These are phyloP conservation scores for Dendrocopos noguchii DNA, from an alignment of 2,113 vertebrate species.

Conservation along the genomic window DNA sequence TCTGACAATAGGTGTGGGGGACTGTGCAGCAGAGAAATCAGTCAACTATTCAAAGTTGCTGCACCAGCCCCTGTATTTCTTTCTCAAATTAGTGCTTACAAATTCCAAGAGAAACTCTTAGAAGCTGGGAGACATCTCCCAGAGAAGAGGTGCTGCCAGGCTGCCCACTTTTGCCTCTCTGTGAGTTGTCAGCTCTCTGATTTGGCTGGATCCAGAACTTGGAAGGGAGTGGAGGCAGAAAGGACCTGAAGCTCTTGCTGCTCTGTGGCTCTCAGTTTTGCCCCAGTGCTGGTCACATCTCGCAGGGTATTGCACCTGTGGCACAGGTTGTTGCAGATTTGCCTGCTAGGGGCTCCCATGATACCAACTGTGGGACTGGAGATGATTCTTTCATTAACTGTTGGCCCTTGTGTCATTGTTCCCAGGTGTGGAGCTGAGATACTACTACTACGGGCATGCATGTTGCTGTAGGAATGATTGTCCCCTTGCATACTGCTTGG, in stretches of 20 bases:
- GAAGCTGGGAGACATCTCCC: not conserved
- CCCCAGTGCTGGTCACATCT: fast-evolving
- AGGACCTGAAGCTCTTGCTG: not conserved
- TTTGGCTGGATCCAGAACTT: fast-evolving
- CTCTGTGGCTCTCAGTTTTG: not conserved
- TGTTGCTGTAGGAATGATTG: not conserved
- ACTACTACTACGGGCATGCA: not conserved
- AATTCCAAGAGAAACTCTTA: not conserved
- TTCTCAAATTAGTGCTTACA: not conserved
- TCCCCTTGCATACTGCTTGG: not conserved
- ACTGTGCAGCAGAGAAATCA: not conserved
- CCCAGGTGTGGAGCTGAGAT: not conserved
- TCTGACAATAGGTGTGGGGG: not conserved
- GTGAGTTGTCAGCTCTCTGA: fast-evolving
- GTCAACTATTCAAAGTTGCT: not conserved
- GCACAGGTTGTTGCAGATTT: not conserved
- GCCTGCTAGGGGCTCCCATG: not conserved
- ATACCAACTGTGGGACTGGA: not conserved
- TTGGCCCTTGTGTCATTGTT: not conserved
- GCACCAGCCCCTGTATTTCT: not conserved
- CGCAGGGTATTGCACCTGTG: not conserved
- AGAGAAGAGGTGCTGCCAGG: not conserved
- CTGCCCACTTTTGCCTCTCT: not conserved
- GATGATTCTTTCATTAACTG: not conserved
- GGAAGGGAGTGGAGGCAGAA: not conserved